phyloP scores from a whole-genome alignment of 2,113 vertebrate species.

The Atrichornis clamosus region DNA sequence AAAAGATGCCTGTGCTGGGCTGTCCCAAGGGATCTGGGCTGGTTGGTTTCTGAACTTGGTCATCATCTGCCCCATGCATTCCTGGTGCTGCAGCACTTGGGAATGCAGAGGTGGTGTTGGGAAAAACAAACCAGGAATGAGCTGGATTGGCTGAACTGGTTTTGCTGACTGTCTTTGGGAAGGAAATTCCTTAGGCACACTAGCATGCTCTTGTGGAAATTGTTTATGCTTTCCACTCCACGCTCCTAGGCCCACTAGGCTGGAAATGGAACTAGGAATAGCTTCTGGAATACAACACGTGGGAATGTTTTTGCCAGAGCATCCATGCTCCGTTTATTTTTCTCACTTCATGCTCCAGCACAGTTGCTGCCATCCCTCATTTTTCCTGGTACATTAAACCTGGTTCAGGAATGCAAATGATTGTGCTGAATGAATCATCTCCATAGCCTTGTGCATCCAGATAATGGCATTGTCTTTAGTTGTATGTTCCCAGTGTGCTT shows the following conservation, averaged over 20 bases:
- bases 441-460: neutral
- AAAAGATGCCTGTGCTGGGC: neutral
- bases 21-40: neutral
- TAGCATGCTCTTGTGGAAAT: neutral
- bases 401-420: neutral
- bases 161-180: neutral
- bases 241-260: neutral
- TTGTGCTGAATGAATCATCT: neutral
- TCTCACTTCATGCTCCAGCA: neutral
- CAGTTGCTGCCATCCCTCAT: neutral
- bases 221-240: neutral
- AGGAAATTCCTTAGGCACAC: neutral
- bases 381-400: neutral
- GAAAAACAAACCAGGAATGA: neutral
- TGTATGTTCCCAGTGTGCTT: neutral
- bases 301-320: neutral
- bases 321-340: neutral
- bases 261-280: neutral
- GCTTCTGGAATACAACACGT: neutral
- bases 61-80: rapidly evolving
- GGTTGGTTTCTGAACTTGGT: neutral
- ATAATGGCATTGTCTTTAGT: neutral
- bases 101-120: neutral
- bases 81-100: neutral
- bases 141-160: neutral